Conservation (phyloP, 1,140 invertebrate genomes). For the Pachypeltis micranthus region DNA sequence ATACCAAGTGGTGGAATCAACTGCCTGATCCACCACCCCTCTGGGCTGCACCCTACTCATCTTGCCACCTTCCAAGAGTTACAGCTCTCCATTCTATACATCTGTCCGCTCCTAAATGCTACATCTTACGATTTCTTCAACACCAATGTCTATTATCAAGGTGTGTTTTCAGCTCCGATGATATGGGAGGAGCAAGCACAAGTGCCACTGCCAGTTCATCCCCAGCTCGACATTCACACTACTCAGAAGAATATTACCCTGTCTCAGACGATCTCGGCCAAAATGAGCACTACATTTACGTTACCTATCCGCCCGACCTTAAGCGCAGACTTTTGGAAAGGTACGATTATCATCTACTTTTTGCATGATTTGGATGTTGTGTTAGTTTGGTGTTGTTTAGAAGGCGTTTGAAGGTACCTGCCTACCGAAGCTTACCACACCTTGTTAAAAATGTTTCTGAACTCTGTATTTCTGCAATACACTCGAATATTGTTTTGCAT, state of each 20-base stretch:
- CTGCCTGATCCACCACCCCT: too few relatives aligned
- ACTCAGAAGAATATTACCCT: slow-evolving; percentile 39
- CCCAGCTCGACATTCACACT: slow-evolving; percentile 42
- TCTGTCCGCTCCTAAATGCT: too few relatives aligned
- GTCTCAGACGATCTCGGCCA: slow-evolving; percentile 29
- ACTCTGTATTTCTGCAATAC: neutral
- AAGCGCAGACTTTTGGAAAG: slow-evolving; percentile 67
- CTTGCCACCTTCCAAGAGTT: too few relatives aligned
- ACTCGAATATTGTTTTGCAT: neutral
- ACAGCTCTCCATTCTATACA: too few relatives aligned
- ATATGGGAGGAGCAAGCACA: slow-evolving; percentile 46
- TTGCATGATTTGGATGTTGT: slow-evolving; percentile 4
- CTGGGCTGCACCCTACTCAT: too few relatives aligned
- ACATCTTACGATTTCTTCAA: too few relatives aligned
- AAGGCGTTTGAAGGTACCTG: neutral
- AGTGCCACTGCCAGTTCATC: slow-evolving; percentile 43
- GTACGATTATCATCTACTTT: slow-evolving; percentile 35
- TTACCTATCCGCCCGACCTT: slow-evolving; percentile 70
- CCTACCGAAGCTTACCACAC: neutral
- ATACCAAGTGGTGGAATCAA: too few relatives aligned
- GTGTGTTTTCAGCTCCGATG: slow-evolving; percentile 47
- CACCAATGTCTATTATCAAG: too few relatives aligned
- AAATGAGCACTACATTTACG: slow-evolving; percentile 63
- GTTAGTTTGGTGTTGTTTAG: slow-evolving; percentile 4
- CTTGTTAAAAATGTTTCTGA: neutral